Conservation (phyloP, 2,113 vertebrate genomes). For the Thalassarche chlororhynchos region DNA sequence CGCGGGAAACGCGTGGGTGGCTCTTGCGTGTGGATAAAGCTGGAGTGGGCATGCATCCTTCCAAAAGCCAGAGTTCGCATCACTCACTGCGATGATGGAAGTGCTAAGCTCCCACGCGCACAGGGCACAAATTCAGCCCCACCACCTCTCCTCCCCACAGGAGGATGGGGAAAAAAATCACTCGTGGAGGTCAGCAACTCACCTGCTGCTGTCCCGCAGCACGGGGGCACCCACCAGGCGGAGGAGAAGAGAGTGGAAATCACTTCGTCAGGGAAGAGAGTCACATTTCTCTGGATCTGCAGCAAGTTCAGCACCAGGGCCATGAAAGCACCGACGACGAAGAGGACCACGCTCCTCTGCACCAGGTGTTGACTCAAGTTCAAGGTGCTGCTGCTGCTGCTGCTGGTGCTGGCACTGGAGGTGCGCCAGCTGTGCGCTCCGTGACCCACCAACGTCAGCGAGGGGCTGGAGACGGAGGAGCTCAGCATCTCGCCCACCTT, state of each 20-base stretch:
- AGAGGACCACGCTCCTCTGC: constrained; percentile 91
- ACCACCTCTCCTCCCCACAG: neutral
- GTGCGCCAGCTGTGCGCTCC: neutral
- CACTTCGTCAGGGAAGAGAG: constrained; percentile 92
- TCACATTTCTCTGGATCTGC: constrained; percentile 93
- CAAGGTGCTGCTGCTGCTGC: neutral
- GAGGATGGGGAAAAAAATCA: neutral
- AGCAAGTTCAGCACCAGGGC: constrained; percentile 96
- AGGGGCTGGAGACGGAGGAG: neutral
- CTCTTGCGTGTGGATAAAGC: neutral
- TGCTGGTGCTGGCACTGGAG: neutral
- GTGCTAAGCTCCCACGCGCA: fast-evolving
- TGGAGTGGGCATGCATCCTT: neutral
- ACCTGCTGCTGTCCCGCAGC: constrained; percentile 96
- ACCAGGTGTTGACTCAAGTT: constrained; percentile 83
- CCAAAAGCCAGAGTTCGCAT: too few relatives aligned
- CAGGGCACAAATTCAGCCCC: neutral
- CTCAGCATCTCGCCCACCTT: constrained; percentile 78
- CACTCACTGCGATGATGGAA: neutral
- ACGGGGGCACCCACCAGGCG: constrained; percentile 97
- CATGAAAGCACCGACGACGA: constrained; percentile 90
- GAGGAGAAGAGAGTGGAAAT: constrained; percentile 92
- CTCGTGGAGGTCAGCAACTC: constrained; percentile 40
- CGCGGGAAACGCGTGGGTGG: neutral
- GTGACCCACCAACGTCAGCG: neutral